Percentiles rank a stretch among this genome's conserved stretches.
Conservation (phyloP, 2,113 vertebrate species). For the Myiozetetes cayanensis region DNA sequence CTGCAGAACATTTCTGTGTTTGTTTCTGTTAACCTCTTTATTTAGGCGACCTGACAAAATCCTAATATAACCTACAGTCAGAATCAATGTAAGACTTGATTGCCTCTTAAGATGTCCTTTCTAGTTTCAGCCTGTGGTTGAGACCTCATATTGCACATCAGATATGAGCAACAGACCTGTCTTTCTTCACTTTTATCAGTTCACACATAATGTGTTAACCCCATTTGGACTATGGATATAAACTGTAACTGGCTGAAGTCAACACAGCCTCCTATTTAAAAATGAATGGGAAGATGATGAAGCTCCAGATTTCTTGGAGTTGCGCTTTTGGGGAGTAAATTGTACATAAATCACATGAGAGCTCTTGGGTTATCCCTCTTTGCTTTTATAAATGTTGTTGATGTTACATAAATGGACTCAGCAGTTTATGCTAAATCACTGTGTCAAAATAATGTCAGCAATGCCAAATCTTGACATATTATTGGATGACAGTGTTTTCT, state of each 20-base stretch:
- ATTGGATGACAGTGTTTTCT: neutral
- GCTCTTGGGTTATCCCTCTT: neutral
- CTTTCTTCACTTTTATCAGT: neutral
- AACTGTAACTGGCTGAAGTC: neutral
- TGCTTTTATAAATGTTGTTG: neutral
- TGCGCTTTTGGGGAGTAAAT: neutral
- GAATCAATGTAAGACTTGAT: neutral
- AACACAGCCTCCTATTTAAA: neutral
- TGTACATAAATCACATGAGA: neutral
- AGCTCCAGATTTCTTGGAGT: neutral
- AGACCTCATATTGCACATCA: neutral
- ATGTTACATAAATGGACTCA: neutral
- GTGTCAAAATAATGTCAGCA: neutral
- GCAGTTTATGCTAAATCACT: neutral
- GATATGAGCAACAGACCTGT: neutral
- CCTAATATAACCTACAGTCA: neutral
- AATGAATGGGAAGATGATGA: neutral
- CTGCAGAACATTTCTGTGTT: neutral
- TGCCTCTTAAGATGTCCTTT: neutral
- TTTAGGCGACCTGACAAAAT: neutral
- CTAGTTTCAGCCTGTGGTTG: neutral
- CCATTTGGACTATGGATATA: neutral
- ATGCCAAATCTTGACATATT: neutral
- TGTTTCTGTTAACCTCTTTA: neutral
- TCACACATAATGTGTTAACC: accelerated